Base-by-base conservation (phyloP, 2,888 invertebrate genomes). In the Leptopterna dolabrata region DNA sequence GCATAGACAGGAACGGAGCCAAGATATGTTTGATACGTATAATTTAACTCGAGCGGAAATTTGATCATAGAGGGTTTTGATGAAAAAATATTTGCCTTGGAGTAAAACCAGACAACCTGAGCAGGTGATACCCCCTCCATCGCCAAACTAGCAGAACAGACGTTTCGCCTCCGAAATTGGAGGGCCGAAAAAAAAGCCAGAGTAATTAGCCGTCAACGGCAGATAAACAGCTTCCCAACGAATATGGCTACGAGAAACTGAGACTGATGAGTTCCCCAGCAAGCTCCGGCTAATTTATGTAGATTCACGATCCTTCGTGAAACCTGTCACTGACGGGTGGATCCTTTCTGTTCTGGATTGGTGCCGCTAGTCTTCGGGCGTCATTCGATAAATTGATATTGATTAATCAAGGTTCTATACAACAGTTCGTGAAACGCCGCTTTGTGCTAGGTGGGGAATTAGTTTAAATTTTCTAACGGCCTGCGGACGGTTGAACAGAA, bases 141-240 rank as follows among this genome's bases (percentile, higher is more conserved):
- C n/a, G n/a, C n/a, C n/a, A n/a, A n/a, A n/a, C n/a, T n/a, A n/a
- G n/a, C n/a, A n/a, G n/a, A n/a, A n/a, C n/a, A n/a, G n/a, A n/a
- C n/a, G n/a, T n/a, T n/a, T n/a, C n/a, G n/a, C n/a, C n/a, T n/a
- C n/a, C n/a, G n/a, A n/a, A n/a, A n/a, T n/a, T n/a, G n/a, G n/a
- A n/a, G n/a, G n/a, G n/a, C n/a, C n/a, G n/a, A n/a, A 36, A 36
- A 36, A 36, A 63, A 63, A 63, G 24, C 19, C 13, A 24, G 63
- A 63, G 63, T 73, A 73, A 73, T 73, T 73, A 73, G 73, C 73
- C 36, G 73, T 73, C 73, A 36, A 36, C 73, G 30, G 36, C 73
- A 73, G 73, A 73, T 19, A 41, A 73, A 73, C 73, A 73, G 73
- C 41, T 30, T 30, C 29, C 36, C 63, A 27, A 24, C 63, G 24